A percentile compares a stretch with the other conserved stretches of the same genome.
These are phyloP conservation scores for Saccopteryx leptura DNA, from an alignment of 2,113 vertebrate genomes.

Conservation along the genomic window DNA sequence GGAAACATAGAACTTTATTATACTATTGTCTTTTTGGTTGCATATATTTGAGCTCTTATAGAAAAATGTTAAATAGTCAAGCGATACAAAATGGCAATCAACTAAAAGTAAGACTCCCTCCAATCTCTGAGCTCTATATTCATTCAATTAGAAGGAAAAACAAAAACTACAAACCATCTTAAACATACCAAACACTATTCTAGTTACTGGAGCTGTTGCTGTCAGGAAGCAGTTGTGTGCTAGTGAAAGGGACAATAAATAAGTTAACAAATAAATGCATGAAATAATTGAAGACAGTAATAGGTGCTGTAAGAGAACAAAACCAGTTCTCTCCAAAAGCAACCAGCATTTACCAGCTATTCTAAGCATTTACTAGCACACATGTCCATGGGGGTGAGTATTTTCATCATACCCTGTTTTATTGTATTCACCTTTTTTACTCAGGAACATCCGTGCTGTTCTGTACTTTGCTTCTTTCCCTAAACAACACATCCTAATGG, in stretches of 20 bases:
- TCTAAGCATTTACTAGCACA: background rate
- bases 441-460: background rate
- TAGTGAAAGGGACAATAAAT: background rate
- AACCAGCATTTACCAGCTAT: background rate
- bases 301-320: background rate
- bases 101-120: background rate
- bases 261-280: background rate
- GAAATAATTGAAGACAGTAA: background rate
- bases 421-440: background rate
- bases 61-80: conserved; percentile 31
- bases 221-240: background rate
- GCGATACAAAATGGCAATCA: background rate
- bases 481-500: background rate
- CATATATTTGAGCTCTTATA: background rate
- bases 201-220: background rate
- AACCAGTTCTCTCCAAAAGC: background rate
- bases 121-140: background rate
- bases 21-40: background rate
- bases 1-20: background rate
- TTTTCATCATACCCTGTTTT: background rate
- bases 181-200: background rate
- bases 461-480: background rate
- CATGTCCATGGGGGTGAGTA: fast-evolving
- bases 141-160: background rate
- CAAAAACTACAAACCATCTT: background rate